Conservation (phyloP, 2,113 vertebrate species). For the Macrotus californicus region DNA sequence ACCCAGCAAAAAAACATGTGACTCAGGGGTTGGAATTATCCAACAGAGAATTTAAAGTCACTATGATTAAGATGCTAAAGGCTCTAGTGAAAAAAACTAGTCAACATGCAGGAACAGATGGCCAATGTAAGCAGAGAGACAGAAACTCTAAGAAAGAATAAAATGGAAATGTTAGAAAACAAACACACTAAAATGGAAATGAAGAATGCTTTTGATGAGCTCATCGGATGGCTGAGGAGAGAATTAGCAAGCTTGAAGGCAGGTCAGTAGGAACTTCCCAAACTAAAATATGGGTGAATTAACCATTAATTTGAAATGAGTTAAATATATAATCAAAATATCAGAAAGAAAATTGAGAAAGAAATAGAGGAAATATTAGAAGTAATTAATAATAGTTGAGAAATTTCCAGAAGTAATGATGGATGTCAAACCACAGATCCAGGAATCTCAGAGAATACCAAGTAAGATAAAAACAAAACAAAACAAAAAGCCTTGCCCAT, state of each 20-base stretch:
- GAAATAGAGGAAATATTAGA: background rate
- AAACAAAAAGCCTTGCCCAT: background rate
- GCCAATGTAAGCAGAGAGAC: too few relatives aligned
- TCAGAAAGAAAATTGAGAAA: background rate
- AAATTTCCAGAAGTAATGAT: background rate
- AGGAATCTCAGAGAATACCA: background rate
- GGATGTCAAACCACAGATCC: background rate
- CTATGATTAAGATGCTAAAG: background rate
- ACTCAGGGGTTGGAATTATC: background rate
- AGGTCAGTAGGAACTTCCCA: background rate
- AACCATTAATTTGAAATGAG: background rate
- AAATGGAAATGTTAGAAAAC: background rate
- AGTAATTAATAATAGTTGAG: background rate
- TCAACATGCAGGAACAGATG: too few relatives aligned
- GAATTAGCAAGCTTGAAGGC: background rate
- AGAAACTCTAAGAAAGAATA: background rate
- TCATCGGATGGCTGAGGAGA: background rate
- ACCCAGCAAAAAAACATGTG: background rate
- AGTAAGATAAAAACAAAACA: background rate
- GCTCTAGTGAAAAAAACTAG: too few relatives aligned
- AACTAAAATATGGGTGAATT: background rate
- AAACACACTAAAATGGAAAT: background rate
- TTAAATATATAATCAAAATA: background rate
- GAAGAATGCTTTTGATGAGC: background rate
- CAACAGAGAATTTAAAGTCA: background rate